Evolutionary conservation across 2,888 invertebrate species (phyloP).

Genomic region (Synanthedon andrenaeformis): DNA sequence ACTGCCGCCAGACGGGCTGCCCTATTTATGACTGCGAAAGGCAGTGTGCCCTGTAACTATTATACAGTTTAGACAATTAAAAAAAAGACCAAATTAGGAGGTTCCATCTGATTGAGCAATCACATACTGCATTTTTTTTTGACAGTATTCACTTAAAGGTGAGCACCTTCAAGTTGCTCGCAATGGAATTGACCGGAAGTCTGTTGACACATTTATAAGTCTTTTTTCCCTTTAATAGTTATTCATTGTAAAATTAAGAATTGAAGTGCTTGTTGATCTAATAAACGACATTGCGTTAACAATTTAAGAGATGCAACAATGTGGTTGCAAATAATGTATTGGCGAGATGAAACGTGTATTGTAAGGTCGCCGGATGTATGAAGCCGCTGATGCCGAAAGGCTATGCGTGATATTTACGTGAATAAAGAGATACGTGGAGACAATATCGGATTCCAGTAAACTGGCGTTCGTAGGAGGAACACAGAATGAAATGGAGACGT

Average conservation of each 20-base stretch:
- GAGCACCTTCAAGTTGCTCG: no score
- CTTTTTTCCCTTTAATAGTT: no score
- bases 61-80: no score
- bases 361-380: conserved; percentile 40
- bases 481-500: conserved; percentile 18
- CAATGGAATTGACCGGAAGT: no score
- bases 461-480: conserved; percentile 46
- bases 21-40: no score
- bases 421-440: conserved; percentile 50
- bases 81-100: no score
- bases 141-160: no score
- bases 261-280: conserved; percentile 1
- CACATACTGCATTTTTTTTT: no score
- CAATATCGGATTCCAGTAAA: conserved; percentile 63
- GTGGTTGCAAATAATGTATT: conserved; percentile 15
- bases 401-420: conserved; percentile 28
- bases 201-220: no score
- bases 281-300: conserved; percentile 12
- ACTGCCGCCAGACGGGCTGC: no score
- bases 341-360: conserved; percentile 18
- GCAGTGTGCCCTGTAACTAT: no score
- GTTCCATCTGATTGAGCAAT: no score
- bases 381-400: conserved; percentile 19
- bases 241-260: not conserved
- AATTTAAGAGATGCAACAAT: conserved; percentile 9